Base-by-base conservation (phyloP, 2,888 invertebrate species). In the Eupithecia dodoneata region DNA sequence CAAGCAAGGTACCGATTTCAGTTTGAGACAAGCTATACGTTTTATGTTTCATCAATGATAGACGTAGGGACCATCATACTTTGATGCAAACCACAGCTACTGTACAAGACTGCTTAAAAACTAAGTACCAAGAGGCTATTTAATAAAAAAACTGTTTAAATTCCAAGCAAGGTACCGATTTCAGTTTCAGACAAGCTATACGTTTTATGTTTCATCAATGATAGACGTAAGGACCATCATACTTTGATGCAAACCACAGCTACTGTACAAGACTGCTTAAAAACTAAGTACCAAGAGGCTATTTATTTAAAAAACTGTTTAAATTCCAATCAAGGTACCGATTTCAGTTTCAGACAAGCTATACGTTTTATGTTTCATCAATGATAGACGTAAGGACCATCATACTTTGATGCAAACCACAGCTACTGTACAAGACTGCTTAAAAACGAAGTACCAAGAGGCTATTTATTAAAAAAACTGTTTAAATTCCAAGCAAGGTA, bases 1-100 rank as follows among this genome's bases (percentile, higher is more conserved):
- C n/a, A n/a, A n/a, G n/a, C n/a, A n/a, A n/a, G n/a, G n/a, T 47
- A 47, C 1, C 44, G 6, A 44, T 10, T 47, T 47, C 47, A 47
- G 47, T 3, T 47, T 47, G 0, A 47, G 10, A 47, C 47, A 47
- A 1, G n/a, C n/a, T n/a, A n/a, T 47, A 47, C 1, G 13, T 15
- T 52, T 52, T 52, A 52, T 12, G 49, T 13, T 63, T n/a, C 59
- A 30, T 63, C 9, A 18, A 63, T 18, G 18, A 65, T 30, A 5
- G n/a, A n/a, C n/a, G n/a, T n/a, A n/a, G n/a, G n/a, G 13, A 42
- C 67, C 67, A 67, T 13, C 66, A 41, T 67, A 45, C 67, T 67
- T 67, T 44, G 44, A 18, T n/a, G n/a, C 66, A 66, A 12, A 13
- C 45, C 45, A 67, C 45, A 67, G 67, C 67, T 67, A 67, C 67